Percentiles rank a stretch among this genome's conserved stretches.
These are phyloP conservation scores for Brachyopa scutellaris DNA, from an alignment of 2,888 invertebrate genomes.

Conservation along the genomic window DNA sequence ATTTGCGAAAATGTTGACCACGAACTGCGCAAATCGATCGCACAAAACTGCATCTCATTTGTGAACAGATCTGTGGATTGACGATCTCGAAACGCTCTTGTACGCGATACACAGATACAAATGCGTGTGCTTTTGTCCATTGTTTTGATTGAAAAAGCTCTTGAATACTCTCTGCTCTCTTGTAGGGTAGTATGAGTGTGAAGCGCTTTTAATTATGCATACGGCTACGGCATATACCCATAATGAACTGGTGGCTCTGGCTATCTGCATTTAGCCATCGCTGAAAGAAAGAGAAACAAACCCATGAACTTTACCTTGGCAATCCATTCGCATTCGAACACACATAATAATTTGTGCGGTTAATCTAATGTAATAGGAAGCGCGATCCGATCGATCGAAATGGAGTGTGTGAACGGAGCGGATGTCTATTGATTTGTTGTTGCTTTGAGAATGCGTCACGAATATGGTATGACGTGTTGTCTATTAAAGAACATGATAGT, in stretches of 20 bases:
- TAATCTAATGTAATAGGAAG: constrained; percentile 37
- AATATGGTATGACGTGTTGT: constrained; percentile 16
- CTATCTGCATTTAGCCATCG: constrained; percentile 19
- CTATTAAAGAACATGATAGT: constrained; percentile 1
- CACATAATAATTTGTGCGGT: constrained; percentile 36
- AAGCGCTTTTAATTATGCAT: too few relatives aligned
- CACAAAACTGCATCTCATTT: constrained; percentile 30
- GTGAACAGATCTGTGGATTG: constrained; percentile 31
- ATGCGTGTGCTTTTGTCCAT: background rate
- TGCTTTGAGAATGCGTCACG: constrained; percentile 5
- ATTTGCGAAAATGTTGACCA: constrained; percentile 2
- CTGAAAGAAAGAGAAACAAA: constrained; percentile 6
- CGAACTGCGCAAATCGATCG: background rate
- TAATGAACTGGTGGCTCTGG: background rate
- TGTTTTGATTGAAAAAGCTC: constrained; percentile 15
- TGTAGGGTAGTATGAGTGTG: too few relatives aligned
- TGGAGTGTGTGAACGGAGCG: constrained; percentile 5
- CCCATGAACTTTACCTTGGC: constrained; percentile 69
- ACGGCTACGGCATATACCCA: too few relatives aligned
- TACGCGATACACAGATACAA: background rate
- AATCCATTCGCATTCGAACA: constrained; percentile 34
- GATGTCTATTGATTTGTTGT: too few relatives aligned
- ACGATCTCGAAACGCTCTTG: constrained; percentile 48
- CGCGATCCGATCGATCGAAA: background rate
- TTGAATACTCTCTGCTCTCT: too few relatives aligned